Conservation (phyloP, 23 tunicate genomes). For the Trididemnum nubilum region DNA sequence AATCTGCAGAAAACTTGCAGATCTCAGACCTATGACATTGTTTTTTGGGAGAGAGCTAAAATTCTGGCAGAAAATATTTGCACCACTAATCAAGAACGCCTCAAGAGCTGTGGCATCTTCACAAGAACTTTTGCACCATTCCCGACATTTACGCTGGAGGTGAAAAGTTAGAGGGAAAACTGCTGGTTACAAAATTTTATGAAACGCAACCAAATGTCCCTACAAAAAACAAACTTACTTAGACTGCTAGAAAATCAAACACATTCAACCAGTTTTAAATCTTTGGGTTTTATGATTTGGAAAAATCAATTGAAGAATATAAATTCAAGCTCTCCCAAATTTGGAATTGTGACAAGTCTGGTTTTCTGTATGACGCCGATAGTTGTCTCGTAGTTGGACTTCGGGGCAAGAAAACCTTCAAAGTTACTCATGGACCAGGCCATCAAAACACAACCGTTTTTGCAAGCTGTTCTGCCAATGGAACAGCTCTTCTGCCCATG, state of each 20-base stretch:
- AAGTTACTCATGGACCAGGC: slow-evolving; percentile 12
- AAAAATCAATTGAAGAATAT: not conserved
- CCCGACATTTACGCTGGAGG: no score
- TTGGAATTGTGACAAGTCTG: slow-evolving; percentile 6
- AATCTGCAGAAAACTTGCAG: no score
- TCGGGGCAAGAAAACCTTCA: not conserved
- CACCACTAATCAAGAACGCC: no score
- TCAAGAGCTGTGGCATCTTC: no score
- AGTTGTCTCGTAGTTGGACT: not conserved
- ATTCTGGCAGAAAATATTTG: no score
- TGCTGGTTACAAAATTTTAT: not conserved
- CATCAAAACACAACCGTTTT: no score
- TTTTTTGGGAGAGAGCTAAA: no score
- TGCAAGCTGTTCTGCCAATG: no score
- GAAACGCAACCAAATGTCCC: not conserved
- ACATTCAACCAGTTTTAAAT: not conserved
- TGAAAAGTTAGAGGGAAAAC: no score
- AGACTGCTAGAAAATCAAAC: not conserved
- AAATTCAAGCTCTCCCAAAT: not conserved
- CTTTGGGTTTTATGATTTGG: not conserved
- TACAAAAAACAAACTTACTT: not conserved
- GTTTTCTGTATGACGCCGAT: slow-evolving; percentile 1
- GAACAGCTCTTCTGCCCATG: no score
- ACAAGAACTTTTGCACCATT: no score
- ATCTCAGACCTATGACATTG: no score